A percentile compares a stretch with the other conserved stretches of the same genome.
These are phyloP conservation scores for Monopterus albus DNA, from an alignment of 2,113 vertebrate species.

Conservation along the genomic window DNA sequence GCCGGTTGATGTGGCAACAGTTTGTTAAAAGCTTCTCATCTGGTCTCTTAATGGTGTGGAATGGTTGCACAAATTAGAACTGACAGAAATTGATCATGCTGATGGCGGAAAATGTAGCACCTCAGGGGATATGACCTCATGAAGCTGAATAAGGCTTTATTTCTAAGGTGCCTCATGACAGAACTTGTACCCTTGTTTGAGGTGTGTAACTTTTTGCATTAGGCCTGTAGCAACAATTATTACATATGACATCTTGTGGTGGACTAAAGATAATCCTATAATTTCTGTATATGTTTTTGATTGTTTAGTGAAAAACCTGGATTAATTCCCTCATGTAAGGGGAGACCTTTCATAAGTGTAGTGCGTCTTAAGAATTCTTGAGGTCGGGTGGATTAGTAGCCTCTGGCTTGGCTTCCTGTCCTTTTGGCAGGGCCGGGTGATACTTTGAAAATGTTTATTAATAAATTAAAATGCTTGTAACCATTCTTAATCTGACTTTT, in stretches of 20 bases:
- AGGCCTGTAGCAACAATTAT: too few relatives aligned
- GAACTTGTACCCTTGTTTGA: neutral
- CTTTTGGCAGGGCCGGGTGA: too few relatives aligned
- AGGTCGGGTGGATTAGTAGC: neutral
- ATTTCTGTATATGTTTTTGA: neutral
- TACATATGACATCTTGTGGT: too few relatives aligned
- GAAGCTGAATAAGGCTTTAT: neutral
- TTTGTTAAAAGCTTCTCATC: conserved; percentile 44
- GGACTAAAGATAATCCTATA: neutral
- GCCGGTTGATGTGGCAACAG: conserved; percentile 24
- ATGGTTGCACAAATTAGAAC: conserved; percentile 22
- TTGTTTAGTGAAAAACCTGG: neutral
- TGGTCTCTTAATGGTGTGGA: conserved; percentile 15
- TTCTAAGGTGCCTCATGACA: neutral
- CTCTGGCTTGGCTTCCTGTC: too few relatives aligned
- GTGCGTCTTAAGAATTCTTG: too few relatives aligned
- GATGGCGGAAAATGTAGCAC: conserved; percentile 42
- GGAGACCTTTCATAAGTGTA: too few relatives aligned
- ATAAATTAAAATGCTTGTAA: too few relatives aligned
- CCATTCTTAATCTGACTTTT: too few relatives aligned
- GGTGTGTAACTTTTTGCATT: neutral
- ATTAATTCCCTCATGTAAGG: neutral
- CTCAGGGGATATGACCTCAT: conserved; percentile 11
- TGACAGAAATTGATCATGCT: conserved; percentile 45
- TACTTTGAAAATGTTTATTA: too few relatives aligned